These are phyloP conservation scores for Poliocrania exsul DNA, from an alignment of 2,797 vertebrate genomes.

Conservation along the genomic window DNA sequence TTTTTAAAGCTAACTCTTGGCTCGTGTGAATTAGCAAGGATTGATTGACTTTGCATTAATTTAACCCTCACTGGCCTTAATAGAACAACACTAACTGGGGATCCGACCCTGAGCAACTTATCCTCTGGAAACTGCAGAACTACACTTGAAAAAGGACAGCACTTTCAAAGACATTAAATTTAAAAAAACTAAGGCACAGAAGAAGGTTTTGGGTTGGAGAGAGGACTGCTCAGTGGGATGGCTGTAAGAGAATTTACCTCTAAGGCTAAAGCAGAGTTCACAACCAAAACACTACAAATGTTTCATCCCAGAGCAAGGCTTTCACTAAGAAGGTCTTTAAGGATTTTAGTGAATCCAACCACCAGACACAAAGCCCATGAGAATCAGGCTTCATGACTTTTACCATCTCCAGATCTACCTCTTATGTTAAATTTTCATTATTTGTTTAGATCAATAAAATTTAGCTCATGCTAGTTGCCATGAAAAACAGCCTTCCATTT, in stretches of 20 bases:
- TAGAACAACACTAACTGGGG: background rate
- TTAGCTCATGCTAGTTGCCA: background rate
- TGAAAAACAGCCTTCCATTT: background rate
- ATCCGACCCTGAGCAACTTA: background rate
- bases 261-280: background rate
- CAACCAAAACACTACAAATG: background rate
- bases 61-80: background rate
- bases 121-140: background rate
- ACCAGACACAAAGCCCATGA: background rate
- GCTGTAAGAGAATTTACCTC: background rate
- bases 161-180: background rate
- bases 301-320: background rate
- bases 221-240: background rate
- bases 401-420: background rate
- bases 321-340: too few species aligned
- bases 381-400: background rate
- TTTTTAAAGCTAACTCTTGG: background rate
- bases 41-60: background rate
- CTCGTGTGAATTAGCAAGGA: background rate
- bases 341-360: background rate
- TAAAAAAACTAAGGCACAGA: background rate
- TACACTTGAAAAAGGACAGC: background rate
- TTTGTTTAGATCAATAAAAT: background rate
- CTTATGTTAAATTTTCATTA: background rate
- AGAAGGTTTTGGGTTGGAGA: background rate